A percentile compares a stretch with the other conserved stretches of the same genome.
Evolutionary conservation across 2,797 vertebrate genomes (phyloP).

Genomic region (Acanthornis magna): DNA sequence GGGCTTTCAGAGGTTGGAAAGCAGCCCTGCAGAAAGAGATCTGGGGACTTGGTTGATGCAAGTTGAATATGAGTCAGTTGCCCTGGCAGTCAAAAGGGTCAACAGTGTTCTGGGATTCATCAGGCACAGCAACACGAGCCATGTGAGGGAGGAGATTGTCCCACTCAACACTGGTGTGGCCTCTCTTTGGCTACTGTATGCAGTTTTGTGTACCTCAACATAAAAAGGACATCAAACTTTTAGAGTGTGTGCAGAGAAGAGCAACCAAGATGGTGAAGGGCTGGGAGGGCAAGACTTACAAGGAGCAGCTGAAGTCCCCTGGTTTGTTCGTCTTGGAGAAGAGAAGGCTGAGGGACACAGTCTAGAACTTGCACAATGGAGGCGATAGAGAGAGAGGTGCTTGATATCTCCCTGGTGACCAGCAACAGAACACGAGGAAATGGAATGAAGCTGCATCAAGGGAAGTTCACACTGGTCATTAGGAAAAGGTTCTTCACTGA

Average conservation of each 20-base stretch:
- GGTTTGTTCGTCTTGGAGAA: neutral
- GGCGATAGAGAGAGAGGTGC: neutral
- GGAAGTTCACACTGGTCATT: neutral
- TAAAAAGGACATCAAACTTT: neutral
- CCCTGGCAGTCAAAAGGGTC: neutral
- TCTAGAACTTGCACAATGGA: neutral
- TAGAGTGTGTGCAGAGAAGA: neutral
- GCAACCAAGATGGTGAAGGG: neutral
- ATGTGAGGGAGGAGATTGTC: neutral
- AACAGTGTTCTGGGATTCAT: neutral
- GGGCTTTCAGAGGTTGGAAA: neutral
- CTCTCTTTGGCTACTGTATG: neutral
- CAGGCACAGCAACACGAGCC: rapidly evolving
- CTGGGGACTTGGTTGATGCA: neutral
- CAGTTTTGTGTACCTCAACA: neutral
- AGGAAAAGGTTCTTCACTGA: neutral
- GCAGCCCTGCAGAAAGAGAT: neutral
- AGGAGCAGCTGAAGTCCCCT: neutral
- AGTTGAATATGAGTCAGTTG: neutral
- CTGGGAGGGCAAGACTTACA: rapidly evolving
- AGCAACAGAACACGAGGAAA: neutral
- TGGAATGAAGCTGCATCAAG: neutral
- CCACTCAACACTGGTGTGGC: neutral
- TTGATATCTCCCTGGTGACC: neutral
- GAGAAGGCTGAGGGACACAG: neutral